Base-by-base conservation (phyloP, 2,797 vertebrate genomes). In the Gymnothorax javanicus region DNA sequence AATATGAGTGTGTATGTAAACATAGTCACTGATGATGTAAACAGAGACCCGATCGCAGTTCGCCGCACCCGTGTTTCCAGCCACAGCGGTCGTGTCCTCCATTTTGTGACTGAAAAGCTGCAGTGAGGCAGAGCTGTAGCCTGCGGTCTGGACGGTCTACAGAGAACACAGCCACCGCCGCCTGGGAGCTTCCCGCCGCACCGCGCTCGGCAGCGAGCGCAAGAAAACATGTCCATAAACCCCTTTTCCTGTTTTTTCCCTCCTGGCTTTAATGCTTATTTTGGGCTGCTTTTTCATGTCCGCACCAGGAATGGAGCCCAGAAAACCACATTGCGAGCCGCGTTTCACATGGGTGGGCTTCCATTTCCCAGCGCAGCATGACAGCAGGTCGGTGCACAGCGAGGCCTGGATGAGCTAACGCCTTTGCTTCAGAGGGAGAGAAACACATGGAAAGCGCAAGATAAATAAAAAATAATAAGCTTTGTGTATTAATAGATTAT, bases 101-200 rank as follows among this genome's bases (percentile, higher is more conserved):
- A 90, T 90, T 90, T 73, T 90, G 88, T 90, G 88, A 92, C 77
- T 92, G 89, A 79, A 50, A 50, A 50, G 87, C 88, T 9, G 86
- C 83, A 88, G 85, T 89, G 90, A 88, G 89, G 88, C 87, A 88
- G 90, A 89, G 87, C 87, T 87, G 81, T 87, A 87, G 89, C 91
- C 17, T 54, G 75, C 15, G 75, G 75, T 54, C 90, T 92, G 87
- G 90, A 85, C 88, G 85, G 89, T 89, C 86, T 79, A 67, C 73
- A 89, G 25, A 62, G 83, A 88, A 92, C 93, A 92, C 94, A 92
- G 91, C 94, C 93, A 83, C 91, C 87, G 91, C 91, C 91, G 92
- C 94, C 91, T 90, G 90, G 92, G 92, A 90, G 87, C 90, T 12
- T 79, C 91, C 93, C 93, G 91, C 93, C 93, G 91, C 88, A 92